Conservation (phyloP, 2,888 invertebrate species). For the Stenodema calcarata region DNA sequence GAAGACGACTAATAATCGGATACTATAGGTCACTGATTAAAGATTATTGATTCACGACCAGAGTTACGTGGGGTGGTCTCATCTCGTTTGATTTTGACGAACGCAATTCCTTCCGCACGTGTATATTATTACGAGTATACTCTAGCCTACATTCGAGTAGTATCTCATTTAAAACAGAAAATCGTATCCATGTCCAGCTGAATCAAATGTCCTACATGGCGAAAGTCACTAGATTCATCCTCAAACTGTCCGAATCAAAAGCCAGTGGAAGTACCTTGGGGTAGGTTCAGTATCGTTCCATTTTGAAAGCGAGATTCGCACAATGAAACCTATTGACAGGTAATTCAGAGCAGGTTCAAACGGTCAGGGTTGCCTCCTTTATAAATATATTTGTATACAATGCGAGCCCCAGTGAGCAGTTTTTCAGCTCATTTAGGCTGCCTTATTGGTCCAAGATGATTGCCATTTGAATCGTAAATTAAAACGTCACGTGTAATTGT, state of each 20-base stretch:
- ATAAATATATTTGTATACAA: constrained; percentile 2
- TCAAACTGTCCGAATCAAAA: too few relatives aligned
- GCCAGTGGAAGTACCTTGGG: too few relatives aligned
- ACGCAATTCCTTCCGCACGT: neutral
- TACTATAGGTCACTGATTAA: constrained; percentile 1
- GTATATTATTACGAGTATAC: neutral
- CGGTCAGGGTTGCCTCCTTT: neutral
- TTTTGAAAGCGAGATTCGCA: neutral
- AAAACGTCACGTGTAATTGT: too few relatives aligned
- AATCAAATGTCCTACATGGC: too few relatives aligned
- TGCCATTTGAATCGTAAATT: too few relatives aligned
- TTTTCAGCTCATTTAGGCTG: too few relatives aligned
- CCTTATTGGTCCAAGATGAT: too few relatives aligned
- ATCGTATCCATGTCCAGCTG: too few relatives aligned
- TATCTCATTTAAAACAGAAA: too few relatives aligned
- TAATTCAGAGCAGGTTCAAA: neutral
- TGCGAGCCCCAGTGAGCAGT: neutral
- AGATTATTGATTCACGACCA: neutral
- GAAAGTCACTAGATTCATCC: too few relatives aligned
- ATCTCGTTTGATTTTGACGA: neutral
- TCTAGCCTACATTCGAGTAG: too few relatives aligned
- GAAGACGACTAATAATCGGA: neutral
- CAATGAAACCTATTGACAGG: neutral
- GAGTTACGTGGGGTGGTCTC: neutral
- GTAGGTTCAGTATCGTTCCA: neutral